Percentiles rank a stretch among this genome's conserved stretches.
Conservation (phyloP, 2,888 invertebrate species). For the Lasioglossum lativentre region DNA sequence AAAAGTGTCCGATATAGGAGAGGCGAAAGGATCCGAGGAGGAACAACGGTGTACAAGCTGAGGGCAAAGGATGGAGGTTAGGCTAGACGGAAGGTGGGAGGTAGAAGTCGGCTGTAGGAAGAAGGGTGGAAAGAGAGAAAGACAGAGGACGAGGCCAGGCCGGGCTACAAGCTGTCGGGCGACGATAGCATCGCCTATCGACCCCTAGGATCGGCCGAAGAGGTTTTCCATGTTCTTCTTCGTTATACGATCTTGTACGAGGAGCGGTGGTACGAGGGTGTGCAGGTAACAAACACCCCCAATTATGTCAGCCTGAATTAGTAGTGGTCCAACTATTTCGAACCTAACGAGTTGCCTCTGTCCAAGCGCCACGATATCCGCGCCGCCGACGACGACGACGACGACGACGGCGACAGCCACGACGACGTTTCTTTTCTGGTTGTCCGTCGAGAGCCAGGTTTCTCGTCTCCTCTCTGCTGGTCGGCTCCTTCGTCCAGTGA, state of each 20-base stretch:
- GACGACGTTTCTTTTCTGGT: conserved; percentile 9
- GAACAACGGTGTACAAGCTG: conserved; percentile 49
- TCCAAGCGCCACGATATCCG: conserved; percentile 36
- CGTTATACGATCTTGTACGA: conserved; percentile 84
- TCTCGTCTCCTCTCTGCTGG: conserved; percentile 14
- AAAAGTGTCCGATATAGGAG: conserved; percentile 39
- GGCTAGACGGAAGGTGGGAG: conserved; percentile 42
- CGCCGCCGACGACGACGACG: not conserved
- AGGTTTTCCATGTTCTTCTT: conserved; percentile 84
- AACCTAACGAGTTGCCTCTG: conserved; percentile 80
- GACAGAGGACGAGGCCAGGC: conserved; percentile 71
- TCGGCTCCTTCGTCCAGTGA: conserved; percentile 58
- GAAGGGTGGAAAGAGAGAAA: conserved; percentile 43
- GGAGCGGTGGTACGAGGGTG: conserved; percentile 78
- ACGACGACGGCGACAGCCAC: too few relatives aligned
- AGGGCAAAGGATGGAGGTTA: conserved; percentile 47
- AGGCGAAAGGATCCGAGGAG: conserved; percentile 46
- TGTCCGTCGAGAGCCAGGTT: conserved; percentile 19
- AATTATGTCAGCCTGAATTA: conserved; percentile 84
- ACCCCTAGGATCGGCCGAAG: conserved; percentile 83
- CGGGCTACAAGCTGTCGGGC: conserved; percentile 82
- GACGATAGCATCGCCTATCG: conserved; percentile 84
- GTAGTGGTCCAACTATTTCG: conserved; percentile 83
- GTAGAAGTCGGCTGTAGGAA: conserved; percentile 38
- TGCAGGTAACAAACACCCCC: conserved; percentile 84